Evolutionary conservation across 1,140 invertebrate genomes (phyloP), one percentile per base, ranked within the genome.

Genomic region (Oncopeltus fasciatus): DNA sequence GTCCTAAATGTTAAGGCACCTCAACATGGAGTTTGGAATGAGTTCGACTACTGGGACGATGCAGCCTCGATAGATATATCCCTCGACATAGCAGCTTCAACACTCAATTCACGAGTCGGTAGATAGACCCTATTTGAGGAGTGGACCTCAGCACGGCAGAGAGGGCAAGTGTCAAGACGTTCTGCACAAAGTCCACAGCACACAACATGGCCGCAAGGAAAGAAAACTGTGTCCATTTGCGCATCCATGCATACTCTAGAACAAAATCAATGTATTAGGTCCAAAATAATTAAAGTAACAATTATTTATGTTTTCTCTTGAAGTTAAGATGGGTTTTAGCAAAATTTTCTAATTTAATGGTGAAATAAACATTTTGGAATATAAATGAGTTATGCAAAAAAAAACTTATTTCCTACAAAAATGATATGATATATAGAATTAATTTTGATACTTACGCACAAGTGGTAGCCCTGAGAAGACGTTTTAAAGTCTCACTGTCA

Each of bases 121-220:
- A 63, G 57, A 24, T 63, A 63, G 31, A 63, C 21, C 21, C 43
- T 31, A n/a, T 59, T 28, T 16, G 62, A 31, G 16, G 20, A n/a
- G 18, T 46, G 28, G 2, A 63, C 57, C 16, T 58, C 57, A 8
- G 62, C 43, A n/a, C 88, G 78, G 70, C 88, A 91, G 1, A 90
- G 74, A 0, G 88, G 88, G 71, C 88, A 90, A 56, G 81, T 77
- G 63, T 82, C 81, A 72, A 87, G 88, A 67, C 84, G 72, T 31
- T 72, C 76, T 0, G 86, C 85, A 71, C 88, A 91, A 21, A 78
- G 74, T 26, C 76, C 72, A 73, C 88, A 90, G 65, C 85, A 86
- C 20, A 88, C 80, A n/a, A 87, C 85, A 73, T 91, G 88, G 43
- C 83, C 78, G 71, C 88, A 91, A 4, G 87, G 87, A 73, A 87